Conservation (phyloP, 2,888 invertebrate genomes). For the Anoplius nigerrimus region DNA sequence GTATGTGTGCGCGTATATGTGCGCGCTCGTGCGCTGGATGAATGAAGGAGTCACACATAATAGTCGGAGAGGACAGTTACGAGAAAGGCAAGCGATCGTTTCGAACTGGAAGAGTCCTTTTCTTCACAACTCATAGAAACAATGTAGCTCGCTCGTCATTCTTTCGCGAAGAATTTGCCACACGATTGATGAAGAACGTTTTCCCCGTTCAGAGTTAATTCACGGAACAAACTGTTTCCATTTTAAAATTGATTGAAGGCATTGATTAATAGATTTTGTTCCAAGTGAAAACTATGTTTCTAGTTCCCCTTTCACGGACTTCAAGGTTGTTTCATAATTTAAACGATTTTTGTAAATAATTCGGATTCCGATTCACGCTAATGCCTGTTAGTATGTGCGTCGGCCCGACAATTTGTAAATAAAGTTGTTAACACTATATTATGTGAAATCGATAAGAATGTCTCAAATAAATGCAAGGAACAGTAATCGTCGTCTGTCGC, state of each 20-base stretch:
- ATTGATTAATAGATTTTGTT: slow-evolving; percentile 39
- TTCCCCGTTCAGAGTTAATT: slow-evolving; percentile 35
- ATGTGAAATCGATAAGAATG: slow-evolving; percentile 56
- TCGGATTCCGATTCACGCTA: slow-evolving; percentile 54
- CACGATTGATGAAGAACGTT: slow-evolving; percentile 36
- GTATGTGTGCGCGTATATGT: too few relatives aligned
- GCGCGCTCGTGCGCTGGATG: too few relatives aligned
- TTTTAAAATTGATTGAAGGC: slow-evolving; percentile 38
- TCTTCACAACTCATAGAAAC: too few relatives aligned
- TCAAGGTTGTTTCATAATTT: slow-evolving; percentile 49
- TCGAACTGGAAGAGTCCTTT: too few relatives aligned
- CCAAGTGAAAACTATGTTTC: slow-evolving; percentile 9
- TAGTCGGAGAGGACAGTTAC: too few relatives aligned
- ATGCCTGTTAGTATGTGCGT: slow-evolving; percentile 64
- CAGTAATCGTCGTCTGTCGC: slow-evolving; percentile 32
- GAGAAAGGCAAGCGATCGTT: too few relatives aligned
- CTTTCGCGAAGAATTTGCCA: slow-evolving; percentile 34
- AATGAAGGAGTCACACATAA: too few relatives aligned
- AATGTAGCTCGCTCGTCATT: slow-evolving; percentile 25
- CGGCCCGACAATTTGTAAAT: slow-evolving; percentile 69
- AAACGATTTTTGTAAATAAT: slow-evolving; percentile 67
- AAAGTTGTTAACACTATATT: slow-evolving; percentile 68
- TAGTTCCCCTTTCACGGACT: slow-evolving; percentile 36
- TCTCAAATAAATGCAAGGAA: slow-evolving; percentile 54
- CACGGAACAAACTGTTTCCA: slow-evolving; percentile 32